Evolutionary conservation across 2,797 vertebrate species (phyloP).

Genomic region (Premnoplex brunnescens): DNA sequence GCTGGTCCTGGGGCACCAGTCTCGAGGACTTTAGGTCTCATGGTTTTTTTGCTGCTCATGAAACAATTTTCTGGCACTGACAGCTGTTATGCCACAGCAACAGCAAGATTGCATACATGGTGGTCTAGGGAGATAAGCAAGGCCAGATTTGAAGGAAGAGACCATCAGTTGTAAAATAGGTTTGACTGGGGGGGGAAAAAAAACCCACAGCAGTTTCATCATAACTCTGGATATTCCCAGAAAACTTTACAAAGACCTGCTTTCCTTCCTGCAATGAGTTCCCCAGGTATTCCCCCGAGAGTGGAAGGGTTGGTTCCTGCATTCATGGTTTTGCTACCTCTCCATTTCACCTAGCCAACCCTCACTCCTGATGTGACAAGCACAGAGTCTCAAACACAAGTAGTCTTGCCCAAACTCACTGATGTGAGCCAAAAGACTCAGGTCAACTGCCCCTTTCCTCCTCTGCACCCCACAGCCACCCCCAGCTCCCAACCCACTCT

Average conservation of each 20-base stretch:
- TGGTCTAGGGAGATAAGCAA: background rate
- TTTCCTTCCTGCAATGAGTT: background rate
- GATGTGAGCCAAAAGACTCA: background rate
- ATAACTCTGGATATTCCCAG: background rate
- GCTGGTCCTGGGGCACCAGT: background rate
- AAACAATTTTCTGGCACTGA: background rate
- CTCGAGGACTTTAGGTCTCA: background rate
- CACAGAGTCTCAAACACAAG: background rate
- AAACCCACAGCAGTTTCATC: background rate
- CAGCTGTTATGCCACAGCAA: background rate
- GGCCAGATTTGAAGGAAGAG: background rate
- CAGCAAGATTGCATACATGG: background rate
- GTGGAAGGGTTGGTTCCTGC: accelerated
- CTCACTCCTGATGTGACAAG: background rate
- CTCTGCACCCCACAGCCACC: background rate
- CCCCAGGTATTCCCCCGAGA: background rate
- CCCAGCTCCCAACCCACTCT: background rate
- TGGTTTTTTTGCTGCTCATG: background rate
- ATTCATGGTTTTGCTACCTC: background rate
- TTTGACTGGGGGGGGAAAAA: accelerated
- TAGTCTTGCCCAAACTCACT: background rate
- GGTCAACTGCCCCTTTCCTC: background rate
- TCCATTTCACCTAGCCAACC: background rate
- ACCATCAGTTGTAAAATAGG: background rate
- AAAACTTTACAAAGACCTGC: background rate